Percentiles rank a stretch among this genome's conserved stretches.
These are phyloP conservation scores for Lasioglossum baleicum DNA, from an alignment of 1,140 invertebrate genomes.

Conservation along the genomic window DNA sequence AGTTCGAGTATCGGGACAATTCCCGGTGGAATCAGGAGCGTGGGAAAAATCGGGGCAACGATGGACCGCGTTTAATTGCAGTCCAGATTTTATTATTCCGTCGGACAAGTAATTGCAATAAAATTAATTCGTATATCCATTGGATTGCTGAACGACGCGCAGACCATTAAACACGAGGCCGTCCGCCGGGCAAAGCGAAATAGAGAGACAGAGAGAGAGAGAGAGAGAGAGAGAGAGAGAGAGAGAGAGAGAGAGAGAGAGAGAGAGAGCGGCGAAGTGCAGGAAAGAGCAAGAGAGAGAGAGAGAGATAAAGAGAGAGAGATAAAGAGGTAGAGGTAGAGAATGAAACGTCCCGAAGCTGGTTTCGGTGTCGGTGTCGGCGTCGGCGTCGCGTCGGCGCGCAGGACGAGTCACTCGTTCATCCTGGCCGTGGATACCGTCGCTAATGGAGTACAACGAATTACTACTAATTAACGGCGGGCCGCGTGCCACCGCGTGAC, in stretches of 20 bases:
- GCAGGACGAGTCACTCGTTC: conserved; percentile 19
- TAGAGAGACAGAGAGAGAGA: too few species aligned
- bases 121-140: conserved; percentile 27
- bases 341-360: background rate
- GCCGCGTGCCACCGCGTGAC: conserved; percentile 18
- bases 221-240: too few species aligned
- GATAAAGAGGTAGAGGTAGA: too few species aligned
- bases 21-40: background rate
- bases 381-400: conserved; percentile 6
- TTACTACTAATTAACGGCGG: conserved; percentile 48
- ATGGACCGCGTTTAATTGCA: background rate
- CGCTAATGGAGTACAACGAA: conserved; percentile 53
- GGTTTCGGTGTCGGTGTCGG: too few species aligned
- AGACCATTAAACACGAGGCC: conserved; percentile 25
- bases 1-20: background rate
- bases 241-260: too few species aligned
- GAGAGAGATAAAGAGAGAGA: too few species aligned
- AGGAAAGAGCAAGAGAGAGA: too few species aligned
- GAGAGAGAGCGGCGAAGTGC: too few species aligned
- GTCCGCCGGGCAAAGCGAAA: conserved; percentile 9
- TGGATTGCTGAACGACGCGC: background rate
- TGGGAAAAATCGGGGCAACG: background rate
- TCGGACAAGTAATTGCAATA: conserved; percentile 6
- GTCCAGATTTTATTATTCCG: background rate
- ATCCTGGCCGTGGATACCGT: conserved; percentile 16